Percentiles rank a stretch among this genome's conserved stretches.
Evolutionary conservation across 2,797 vertebrate species (phyloP).

Genomic region (Discoglossus pictus): DNA sequence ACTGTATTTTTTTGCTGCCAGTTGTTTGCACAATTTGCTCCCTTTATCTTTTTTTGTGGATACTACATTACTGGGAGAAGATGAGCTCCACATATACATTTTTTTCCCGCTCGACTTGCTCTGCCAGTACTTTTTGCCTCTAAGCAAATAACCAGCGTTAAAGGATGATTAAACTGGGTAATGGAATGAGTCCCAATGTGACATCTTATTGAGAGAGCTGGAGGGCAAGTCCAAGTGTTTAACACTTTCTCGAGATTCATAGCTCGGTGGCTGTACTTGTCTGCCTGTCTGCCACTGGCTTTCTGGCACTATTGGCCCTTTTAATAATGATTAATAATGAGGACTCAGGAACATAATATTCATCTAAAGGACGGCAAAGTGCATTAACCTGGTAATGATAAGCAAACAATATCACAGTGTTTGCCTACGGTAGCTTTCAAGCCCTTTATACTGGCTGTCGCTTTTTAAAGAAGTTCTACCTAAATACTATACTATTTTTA

Average conservation of each 20-base stretch:
- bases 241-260: slow-evolving; percentile 48
- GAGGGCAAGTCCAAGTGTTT: slow-evolving; percentile 45
- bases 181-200: slow-evolving; percentile 36
- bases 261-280: slow-evolving; percentile 7
- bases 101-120: slow-evolving; percentile 42
- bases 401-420: too few relatives aligned
- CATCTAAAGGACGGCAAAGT: too few relatives aligned
- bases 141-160: slow-evolving; percentile 50
- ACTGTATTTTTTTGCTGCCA: slow-evolving; percentile 11
- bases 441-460: too few relatives aligned
- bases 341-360: too few relatives aligned
- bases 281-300: not conserved
- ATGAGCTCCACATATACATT: slow-evolving; percentile 7
- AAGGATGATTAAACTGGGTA: slow-evolving; percentile 51
- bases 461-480: too few relatives aligned
- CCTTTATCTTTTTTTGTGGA: slow-evolving; percentile 7
- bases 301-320: too few relatives aligned
- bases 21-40: slow-evolving; percentile 21
- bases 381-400: too few relatives aligned
- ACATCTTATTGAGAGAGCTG: slow-evolving; percentile 50
- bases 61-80: slow-evolving; percentile 21
- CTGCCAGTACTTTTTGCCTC: slow-evolving; percentile 36
- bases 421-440: too few relatives aligned
- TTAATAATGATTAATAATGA: too few relatives aligned
- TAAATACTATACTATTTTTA: too few relatives aligned